Base-by-base conservation (phyloP, 2,113 vertebrate species). In the Crotalus helleri region DNA sequence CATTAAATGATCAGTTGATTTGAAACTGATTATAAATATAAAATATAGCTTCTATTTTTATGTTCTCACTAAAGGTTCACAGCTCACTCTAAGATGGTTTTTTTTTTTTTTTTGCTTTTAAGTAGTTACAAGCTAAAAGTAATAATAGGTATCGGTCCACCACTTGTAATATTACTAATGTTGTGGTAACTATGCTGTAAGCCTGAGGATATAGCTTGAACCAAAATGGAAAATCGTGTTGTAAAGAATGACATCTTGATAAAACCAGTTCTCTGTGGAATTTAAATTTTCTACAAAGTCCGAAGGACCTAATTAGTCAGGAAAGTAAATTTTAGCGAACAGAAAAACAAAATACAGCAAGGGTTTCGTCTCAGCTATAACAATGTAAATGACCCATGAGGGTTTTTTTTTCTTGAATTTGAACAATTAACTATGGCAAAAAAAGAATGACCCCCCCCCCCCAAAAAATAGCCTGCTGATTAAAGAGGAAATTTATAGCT, bases 401-500 rank as follows among this genome's bases (percentile, higher is more conserved):
- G 6, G 12, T 15, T 69, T 54, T 54, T 23, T 46, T n/a, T 0
- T 1, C 64, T 93, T 93, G 88, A 39, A 39, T 85, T 90, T 93
- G 23, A 23, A 58, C 39, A 81, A 12, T 55, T 74, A 55, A 44
- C n/a, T 55, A 21, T 49, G 26, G 54, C 54, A 19, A 85, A 55
- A 46, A 58, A 59, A 87, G 15, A 11, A 24, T 53, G 6, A 5
- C 21, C n/a, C n/a, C n/a, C n/a, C n/a, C n/a, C n/a, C n/a, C n/a
- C n/a, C n/a, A n/a, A n/a, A n/a, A n/a, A 24, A 44, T 24, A 58
- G 15, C 4, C 2, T 59, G 15, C 57, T 44, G 49, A 33, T 69
- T 92, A 39, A 33, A 90, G 89, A 74, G 39, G 49, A 61, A 90
- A 90, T 74, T 94, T 94, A 85, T 61, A 53, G 57, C n/a, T 2